Evolutionary conservation across 2,888 invertebrate species (phyloP), one percentile per base, ranked within the genome.

Genomic region (Ophion ventricosus): DNA sequence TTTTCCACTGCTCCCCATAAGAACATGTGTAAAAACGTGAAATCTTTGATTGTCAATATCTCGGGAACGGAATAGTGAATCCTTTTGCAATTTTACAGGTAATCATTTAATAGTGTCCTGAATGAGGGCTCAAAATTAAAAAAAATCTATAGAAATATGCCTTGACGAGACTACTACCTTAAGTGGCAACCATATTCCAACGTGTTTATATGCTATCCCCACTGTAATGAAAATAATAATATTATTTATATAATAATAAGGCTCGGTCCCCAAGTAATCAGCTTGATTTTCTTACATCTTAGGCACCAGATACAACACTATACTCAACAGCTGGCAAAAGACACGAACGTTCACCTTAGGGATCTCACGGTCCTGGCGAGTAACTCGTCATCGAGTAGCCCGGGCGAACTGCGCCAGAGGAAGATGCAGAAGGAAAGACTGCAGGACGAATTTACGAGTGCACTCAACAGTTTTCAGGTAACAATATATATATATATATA

Each of bases 281-380:
- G 17, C 0, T 0, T n/a, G 57, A 79, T 43, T 20, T 14, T 56
- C 4, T 76, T 20, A 57, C 26, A 2, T 69, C 40, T 63, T 92
- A 98, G 98, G 81, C 98, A 98, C 93, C 97, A 98, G 93, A 97
- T 98, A 88, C 98, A 98, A 93, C 98, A 98, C 93, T 98, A 98
- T 93, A 99, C 99, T 0, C 98, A 98, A 92, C 98, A 98, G 91
- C 94, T 99, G 91, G 98, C 97, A 0, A 98, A 98, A 92, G 99
- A 99, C 92, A 99, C 99, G 0, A 98, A 96, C 90, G 95, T 96
- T 56, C 96, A 97, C 93, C 94, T 99, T 86, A 97, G 97, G 94
- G 97, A 98, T 87, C 94, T 99, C 89, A 96, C 95, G 88, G 94
- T 96, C 86, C 94, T 96, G 0, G 92, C 95, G 2, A 92, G 87